Evolutionary conservation across 2,113 vertebrate species (phyloP).

Genomic region (Numida meleagris): DNA sequence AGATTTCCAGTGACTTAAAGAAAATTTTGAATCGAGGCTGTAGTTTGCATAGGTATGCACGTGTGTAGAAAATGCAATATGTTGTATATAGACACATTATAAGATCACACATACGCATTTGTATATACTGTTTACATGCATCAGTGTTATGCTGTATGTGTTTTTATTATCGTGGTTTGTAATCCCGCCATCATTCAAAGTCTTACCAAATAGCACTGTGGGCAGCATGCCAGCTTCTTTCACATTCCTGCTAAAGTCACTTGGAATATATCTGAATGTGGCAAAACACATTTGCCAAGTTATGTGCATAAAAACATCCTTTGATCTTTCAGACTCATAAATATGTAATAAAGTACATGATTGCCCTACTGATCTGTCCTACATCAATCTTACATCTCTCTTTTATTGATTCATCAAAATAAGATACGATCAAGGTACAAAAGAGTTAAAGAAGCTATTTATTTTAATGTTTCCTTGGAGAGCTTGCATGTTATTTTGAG

Average conservation of each 20-base stretch:
- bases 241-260: constrained; percentile 79
- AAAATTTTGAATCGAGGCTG: not conserved
- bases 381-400: constrained; percentile 79
- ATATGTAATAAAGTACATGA: constrained; percentile 83
- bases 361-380: constrained; percentile 79
- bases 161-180: constrained; percentile 75
- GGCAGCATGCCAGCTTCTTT: constrained; percentile 78
- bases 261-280: constrained; percentile 81
- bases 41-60: not conserved
- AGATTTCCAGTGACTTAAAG: not conserved
- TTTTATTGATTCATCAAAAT: constrained; percentile 83
- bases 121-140: constrained; percentile 71
- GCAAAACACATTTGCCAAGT: constrained; percentile 82
- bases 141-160: constrained; percentile 71
- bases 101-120: constrained; percentile 67
- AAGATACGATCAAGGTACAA: constrained; percentile 82
- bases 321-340: constrained; percentile 85
- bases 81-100: constrained; percentile 68
- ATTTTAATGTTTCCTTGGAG: constrained; percentile 84
- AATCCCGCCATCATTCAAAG: constrained; percentile 76
- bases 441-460: constrained; percentile 85
- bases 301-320: constrained; percentile 84
- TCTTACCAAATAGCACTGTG: constrained; percentile 80
- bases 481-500: constrained; percentile 77
- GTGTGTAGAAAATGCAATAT: constrained; percentile 58